Conservation (phyloP, 2,888 invertebrate species). For the Bellardia bayeri region DNA sequence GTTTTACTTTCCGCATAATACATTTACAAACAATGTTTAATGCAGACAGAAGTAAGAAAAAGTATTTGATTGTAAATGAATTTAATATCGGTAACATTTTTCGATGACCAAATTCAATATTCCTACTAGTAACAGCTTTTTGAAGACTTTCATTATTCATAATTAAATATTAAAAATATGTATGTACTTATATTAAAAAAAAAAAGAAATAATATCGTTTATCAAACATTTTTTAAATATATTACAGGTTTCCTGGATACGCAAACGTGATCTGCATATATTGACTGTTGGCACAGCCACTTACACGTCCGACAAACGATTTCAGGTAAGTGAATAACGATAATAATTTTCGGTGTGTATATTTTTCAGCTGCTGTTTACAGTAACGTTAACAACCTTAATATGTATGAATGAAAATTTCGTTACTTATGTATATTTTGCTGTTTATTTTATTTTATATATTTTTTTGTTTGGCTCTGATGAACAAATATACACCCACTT, state of each 20-base stretch:
- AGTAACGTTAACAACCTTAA: conserved; percentile 3
- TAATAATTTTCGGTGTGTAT: conserved; percentile 14
- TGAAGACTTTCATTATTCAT: neutral
- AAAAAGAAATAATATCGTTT: neutral
- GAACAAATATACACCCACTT: neutral
- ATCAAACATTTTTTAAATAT: conserved; percentile 35
- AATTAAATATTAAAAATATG: neutral
- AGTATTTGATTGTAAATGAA: too few species aligned
- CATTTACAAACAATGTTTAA: too few species aligned
- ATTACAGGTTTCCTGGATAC: conserved; percentile 82
- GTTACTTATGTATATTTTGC: conserved; percentile 2
- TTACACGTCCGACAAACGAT: conserved; percentile 82
- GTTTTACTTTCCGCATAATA: too few species aligned
- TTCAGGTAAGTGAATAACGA: conserved; percentile 83
- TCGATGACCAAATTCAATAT: neutral
- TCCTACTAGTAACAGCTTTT: neutral
- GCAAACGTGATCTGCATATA: conserved; percentile 82
- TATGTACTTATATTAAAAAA: neutral
- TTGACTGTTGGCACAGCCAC: conserved; percentile 82
- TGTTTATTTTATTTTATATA: conserved; percentile 35
- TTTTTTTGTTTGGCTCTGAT: conserved; percentile 5
- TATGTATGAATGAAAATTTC: conserved; percentile 3
- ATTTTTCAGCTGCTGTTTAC: conserved; percentile 23
- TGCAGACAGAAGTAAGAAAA: neutral
- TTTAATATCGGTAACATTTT: too few species aligned